Evolutionary conservation across 2,888 invertebrate genomes (phyloP), one percentile per base, ranked within the genome.

Genomic region (Trypoxylon attenuatum): DNA sequence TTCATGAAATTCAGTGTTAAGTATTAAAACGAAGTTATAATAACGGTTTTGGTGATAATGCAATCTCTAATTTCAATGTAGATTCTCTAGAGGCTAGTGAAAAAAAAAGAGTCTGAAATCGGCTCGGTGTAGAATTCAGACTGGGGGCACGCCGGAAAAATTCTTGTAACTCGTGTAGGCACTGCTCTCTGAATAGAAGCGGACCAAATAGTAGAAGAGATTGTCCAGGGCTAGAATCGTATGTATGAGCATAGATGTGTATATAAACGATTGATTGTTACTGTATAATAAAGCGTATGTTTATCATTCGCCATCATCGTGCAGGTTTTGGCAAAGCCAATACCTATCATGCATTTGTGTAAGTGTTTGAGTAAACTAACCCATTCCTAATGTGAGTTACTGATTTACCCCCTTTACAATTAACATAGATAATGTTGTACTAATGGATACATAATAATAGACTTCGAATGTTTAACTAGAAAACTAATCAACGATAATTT

Each of bases 201-300:
- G 71, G 71, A 71, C 71, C 71, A 71, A 71, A 66, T 59, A 29
- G 41, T 22, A 23, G 54, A 33, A 33, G 19, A 50, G 55, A 66
- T 54, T 51, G 63, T 63, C 63, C 60, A 57, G 25, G 29, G 56
- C 41, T 56, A 55, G 62, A 49, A 33, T 51, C 58, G 54, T 43
- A 39, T 59, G 41, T 46, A 29, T 46, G 46, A 23, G 49, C 19
- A 5, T 71, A 67, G 67, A 39, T 38, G 42, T 71, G 60, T 67
- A 67, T 60, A 67, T 71, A 71, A 63, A 55, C 23, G 53, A 62
- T 46, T 54, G 42, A 57, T 63, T 71, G 60, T 71, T 60, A 67
- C 21, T 67, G 63, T 67, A 71, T 45, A 69, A 69, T 70, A 66
- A 70, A 71, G 56, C 56, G 49, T 53, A 53, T 29, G 39, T 60